Conservation (phyloP, 2,797 vertebrate genomes). For the Chelmon rostratus region DNA sequence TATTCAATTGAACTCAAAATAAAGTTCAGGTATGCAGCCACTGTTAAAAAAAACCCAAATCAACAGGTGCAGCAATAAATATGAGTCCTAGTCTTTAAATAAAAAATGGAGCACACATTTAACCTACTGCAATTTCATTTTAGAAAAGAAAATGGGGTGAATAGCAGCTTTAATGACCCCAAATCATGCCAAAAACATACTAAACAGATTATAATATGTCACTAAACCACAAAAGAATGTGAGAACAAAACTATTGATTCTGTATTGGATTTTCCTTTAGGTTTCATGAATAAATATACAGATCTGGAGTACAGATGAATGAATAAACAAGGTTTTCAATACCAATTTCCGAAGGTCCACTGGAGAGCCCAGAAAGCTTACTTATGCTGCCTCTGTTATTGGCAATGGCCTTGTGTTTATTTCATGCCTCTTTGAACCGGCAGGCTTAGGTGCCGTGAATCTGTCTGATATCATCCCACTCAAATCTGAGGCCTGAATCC, state of each 20-base stretch:
- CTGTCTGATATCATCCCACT: constrained; percentile 86
- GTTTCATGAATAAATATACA: constrained; percentile 73
- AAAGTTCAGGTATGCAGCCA: constrained; percentile 30
- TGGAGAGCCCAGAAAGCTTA: constrained; percentile 65
- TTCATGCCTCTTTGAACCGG: constrained; percentile 87
- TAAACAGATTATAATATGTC: constrained; percentile 26
- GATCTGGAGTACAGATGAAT: constrained; percentile 63
- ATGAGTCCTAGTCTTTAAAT: constrained; percentile 2
- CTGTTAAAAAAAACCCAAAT: constrained; percentile 50
- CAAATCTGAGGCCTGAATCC: constrained; percentile 83
- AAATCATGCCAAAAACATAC: constrained; percentile 42
- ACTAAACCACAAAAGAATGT: constrained; percentile 48
- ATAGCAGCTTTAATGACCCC: constrained; percentile 30
- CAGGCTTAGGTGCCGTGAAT: constrained; percentile 79
- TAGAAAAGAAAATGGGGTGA: constrained; percentile 12
- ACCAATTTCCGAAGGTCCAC: constrained; percentile 71
- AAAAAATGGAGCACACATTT: constrained; percentile 20
- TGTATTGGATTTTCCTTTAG: constrained; percentile 61
- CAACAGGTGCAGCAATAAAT: constrained; percentile 27
- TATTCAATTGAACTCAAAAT: constrained; percentile 43
- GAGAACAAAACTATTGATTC: constrained; percentile 59
- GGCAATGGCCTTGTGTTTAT: constrained; percentile 82
- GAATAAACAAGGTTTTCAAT: constrained; percentile 75
- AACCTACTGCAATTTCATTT: constrained; percentile 26
- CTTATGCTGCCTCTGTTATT: constrained; percentile 73